These are phyloP conservation scores for Mesocricetus auratus DNA, from an alignment of 2,113 vertebrate genomes.

Conservation along the genomic window DNA sequence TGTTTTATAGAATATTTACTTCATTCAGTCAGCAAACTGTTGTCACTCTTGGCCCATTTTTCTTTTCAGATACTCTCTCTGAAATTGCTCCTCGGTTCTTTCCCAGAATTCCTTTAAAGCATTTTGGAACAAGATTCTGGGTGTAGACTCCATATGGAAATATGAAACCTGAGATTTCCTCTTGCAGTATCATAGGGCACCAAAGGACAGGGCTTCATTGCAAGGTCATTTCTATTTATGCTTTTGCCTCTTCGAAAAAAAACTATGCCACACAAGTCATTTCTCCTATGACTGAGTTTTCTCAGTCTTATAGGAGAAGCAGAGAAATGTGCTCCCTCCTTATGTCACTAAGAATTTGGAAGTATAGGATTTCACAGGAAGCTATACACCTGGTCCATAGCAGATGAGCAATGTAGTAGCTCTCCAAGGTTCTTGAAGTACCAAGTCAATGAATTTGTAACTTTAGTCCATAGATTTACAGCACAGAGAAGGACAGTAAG, in stretches of 20 bases:
- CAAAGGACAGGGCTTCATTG: not conserved
- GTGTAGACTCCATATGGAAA: not conserved
- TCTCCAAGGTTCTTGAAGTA: not conserved
- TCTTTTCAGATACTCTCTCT: not conserved
- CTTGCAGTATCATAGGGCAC: not conserved
- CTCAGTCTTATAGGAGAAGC: not conserved
- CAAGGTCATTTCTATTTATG: not conserved
- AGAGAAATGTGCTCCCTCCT: not conserved
- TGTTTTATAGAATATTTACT: not conserved
- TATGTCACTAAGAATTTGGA: not conserved
- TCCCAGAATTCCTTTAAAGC: not conserved
- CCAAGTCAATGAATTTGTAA: not conserved
- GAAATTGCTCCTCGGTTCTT: not conserved
- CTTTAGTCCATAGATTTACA: not conserved
- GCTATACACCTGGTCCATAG: not conserved
- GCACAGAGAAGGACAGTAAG: not conserved
- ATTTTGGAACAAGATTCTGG: not conserved
- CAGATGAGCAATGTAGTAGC: not conserved
- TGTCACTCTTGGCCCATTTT: not conserved
- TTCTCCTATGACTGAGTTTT: fast-evolving
- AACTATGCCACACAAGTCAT: not conserved
- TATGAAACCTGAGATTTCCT: not conserved
- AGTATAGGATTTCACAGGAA: not conserved
- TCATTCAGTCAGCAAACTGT: not conserved
- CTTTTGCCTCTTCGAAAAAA: not conserved